Base-by-base conservation (phyloP, 2,888 invertebrate species). In the Polyommatus iphigenia region DNA sequence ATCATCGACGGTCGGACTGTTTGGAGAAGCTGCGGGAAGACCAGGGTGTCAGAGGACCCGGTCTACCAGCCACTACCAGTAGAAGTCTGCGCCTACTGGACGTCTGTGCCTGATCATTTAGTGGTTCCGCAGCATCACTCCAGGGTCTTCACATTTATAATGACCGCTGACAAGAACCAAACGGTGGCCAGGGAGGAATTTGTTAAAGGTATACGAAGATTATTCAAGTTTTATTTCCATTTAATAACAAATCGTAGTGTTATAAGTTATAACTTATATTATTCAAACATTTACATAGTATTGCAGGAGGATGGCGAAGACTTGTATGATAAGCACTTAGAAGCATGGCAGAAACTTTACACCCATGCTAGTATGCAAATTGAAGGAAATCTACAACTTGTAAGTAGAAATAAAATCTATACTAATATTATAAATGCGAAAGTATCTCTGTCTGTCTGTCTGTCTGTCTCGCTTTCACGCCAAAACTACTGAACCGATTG, bases 131-230 rank as follows among this genome's bases (percentile, higher is more conserved):
- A 91, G 76, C 91, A 90, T 78, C 91, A 92, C 0, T 88, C 89
- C n/a, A 88, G 89, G 73, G 89, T 92, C 0, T 92, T 95, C 82
- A 95, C 95, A 0, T 94, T 95, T 81, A 89, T 93, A 0, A 93
- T 95, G 90, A 94, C 95, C 0, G 94, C 90, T 3, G 95, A 95
- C 83, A 91, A 91, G 54, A 89, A 93, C 72, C 90, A 89, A 77
- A 91, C 89, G 1, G 87, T 95, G 0, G 95, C 95, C 0, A 89
- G 87, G 78, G 80, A 87, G 24, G 94, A 94, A 79, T 81, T 93
- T 46, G 81, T 90, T 54, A 89, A 90, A 91, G 92, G 93, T 93
- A 32, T 32, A 82, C 79, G 84, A 86, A 76, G 0, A 67, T n/a
- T 72, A 50, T 15, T 24, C 8, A 67, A 76, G 15, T 50, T 8